Evolutionary conservation across 1,140 invertebrate genomes (phyloP).

Genomic region (Drosophila orosa): DNA sequence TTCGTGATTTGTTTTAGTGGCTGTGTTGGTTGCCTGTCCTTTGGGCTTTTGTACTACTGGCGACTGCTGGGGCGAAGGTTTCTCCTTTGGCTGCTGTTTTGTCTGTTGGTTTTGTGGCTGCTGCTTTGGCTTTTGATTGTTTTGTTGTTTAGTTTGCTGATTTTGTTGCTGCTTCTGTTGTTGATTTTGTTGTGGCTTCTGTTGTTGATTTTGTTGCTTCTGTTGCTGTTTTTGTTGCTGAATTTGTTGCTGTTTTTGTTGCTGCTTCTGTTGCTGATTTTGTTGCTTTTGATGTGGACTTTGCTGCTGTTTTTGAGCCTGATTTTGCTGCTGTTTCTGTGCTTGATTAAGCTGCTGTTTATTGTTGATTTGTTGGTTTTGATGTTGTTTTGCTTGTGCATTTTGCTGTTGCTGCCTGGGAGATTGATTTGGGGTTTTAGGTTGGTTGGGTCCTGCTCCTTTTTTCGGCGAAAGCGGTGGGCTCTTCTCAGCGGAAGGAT

Average conservation of each 20-base stretch:
- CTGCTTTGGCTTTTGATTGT: conserved; percentile 27
- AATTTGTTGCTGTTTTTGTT: not conserved
- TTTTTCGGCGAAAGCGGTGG: conserved; percentile 1
- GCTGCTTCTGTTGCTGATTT: conserved; percentile 2
- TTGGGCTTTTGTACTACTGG: conserved; percentile 35
- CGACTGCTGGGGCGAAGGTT: conserved; percentile 9
- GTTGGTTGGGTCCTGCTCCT: not conserved
- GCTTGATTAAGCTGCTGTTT: conserved; percentile 7
- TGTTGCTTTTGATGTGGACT: conserved; percentile 8
- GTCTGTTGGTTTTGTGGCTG: conserved; percentile 6
- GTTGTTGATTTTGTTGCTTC: conserved; percentile 6
- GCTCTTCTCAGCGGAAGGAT: not conserved
- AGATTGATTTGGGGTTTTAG: not conserved
- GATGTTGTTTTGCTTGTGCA: conserved; percentile 10
- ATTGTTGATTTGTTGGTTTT: conserved; percentile 2
- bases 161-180: conserved; percentile 6
- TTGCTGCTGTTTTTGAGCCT: not conserved
- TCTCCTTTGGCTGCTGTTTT: conserved; percentile 34
- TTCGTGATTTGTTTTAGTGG: conserved; percentile 34
- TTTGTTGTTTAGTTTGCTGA: conserved; percentile 15
- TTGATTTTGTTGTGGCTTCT: conserved; percentile 2
- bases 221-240: conserved; percentile 5
- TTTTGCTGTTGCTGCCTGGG: conserved; percentile 2
- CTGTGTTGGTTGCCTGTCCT: not conserved
- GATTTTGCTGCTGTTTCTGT: conserved; percentile 12